Evolutionary conservation across 2,113 vertebrate species (phyloP).

Genomic region (Mobula birostris): DNA sequence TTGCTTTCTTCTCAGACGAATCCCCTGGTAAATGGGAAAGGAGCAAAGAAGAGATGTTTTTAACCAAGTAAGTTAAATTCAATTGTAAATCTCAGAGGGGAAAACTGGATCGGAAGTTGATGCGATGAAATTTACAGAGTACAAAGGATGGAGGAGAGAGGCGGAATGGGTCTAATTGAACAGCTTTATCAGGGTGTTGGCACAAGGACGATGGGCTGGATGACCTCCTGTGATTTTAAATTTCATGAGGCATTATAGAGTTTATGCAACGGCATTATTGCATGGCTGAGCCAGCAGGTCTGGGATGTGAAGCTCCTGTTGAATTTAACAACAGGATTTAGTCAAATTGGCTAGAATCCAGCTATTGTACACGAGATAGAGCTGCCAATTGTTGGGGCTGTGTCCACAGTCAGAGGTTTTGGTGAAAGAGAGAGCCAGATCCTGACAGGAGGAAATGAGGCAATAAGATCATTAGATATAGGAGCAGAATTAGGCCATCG

Average conservation of each 20-base stretch:
- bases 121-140: neutral
- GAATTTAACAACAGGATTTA: neutral
- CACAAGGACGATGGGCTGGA: neutral
- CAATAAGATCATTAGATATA: no score
- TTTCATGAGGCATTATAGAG: neutral
- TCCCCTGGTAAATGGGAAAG: neutral
- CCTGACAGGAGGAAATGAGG: no score
- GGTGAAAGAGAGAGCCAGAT: neutral
- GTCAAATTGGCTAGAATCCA: neutral
- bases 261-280: neutral
- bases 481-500: no score
- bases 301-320: no score
- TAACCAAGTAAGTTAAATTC: neutral
- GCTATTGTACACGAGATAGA: neutral
- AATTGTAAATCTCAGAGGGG: neutral
- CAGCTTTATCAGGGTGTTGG: neutral
- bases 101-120: neutral
- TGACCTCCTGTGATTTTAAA: neutral
- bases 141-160: neutral
- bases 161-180: neutral
- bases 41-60: neutral
- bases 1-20: neutral
- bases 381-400: neutral
- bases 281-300: neutral
- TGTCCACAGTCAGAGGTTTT: neutral